Conservation (phyloP, 2,888 invertebrate genomes). For the Anagyrus pseudococci region DNA sequence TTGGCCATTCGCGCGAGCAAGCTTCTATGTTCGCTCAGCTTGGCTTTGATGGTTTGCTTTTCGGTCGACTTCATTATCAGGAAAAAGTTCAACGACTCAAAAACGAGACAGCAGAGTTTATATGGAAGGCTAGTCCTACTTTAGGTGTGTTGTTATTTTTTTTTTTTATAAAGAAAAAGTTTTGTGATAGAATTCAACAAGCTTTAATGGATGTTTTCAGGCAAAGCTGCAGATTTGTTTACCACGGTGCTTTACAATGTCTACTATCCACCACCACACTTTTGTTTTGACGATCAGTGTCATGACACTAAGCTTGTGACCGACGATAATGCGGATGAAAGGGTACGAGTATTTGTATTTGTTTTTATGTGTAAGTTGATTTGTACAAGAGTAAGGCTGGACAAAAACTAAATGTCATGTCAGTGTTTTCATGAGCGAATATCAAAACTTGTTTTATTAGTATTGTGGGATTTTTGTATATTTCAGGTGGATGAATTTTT, state of each 20-base stretch:
- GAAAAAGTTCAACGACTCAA: conserved; percentile 73
- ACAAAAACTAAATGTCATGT: too few relatives aligned
- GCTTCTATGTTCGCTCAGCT: conserved; percentile 78
- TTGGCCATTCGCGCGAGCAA: conserved; percentile 87
- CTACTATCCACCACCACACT: conserved; percentile 86
- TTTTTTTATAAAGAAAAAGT: background rate
- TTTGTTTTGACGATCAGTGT: conserved; percentile 93
- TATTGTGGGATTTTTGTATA: background rate
- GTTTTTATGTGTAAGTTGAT: too few relatives aligned
- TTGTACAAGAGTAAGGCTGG: too few relatives aligned
- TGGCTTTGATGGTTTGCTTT: conserved; percentile 88
- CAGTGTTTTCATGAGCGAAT: too few relatives aligned
- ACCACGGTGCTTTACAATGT: conserved; percentile 83
- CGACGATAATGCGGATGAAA: too few relatives aligned
- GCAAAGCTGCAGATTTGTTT: conserved; percentile 75
- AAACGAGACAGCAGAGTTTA: conserved; percentile 76
- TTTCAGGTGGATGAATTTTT: conserved; percentile 63
- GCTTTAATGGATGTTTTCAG: conserved; percentile 53
- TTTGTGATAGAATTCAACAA: conserved; percentile 5
- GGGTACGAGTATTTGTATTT: too few relatives aligned
- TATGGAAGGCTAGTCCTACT: conserved; percentile 81
- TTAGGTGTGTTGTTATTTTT: conserved; percentile 66
- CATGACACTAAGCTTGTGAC: too few relatives aligned
- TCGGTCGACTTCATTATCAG: conserved; percentile 86
- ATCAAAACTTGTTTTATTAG: background rate